These are phyloP conservation scores for Aldrovandia affinis DNA, from an alignment of 2,797 vertebrate species.

Conservation along the genomic window DNA sequence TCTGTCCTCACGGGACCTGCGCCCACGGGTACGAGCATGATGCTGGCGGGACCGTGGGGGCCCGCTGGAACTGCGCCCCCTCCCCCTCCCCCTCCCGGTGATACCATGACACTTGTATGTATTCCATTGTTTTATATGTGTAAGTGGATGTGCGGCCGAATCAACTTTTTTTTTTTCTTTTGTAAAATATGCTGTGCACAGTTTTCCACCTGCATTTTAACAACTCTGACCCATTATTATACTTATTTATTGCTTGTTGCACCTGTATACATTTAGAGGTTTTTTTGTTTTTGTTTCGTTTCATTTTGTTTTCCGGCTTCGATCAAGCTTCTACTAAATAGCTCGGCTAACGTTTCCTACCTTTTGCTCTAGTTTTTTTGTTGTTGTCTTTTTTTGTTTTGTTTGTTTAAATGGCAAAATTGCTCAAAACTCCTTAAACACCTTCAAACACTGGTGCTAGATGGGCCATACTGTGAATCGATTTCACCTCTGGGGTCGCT, in stretches of 20 bases:
- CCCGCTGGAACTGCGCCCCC: slow-evolving; percentile 22
- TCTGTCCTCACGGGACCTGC: slow-evolving; percentile 10
- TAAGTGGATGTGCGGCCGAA: slow-evolving; percentile 97
- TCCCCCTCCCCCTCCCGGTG: no score
- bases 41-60: neutral
- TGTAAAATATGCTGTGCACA: slow-evolving; percentile 91
- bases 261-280: slow-evolving; percentile 87
- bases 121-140: slow-evolving; percentile 91
- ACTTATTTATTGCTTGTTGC: slow-evolving; percentile 98
- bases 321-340: slow-evolving; percentile 78
- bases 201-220: slow-evolving; percentile 85
- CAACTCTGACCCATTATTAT: slow-evolving; percentile 79
- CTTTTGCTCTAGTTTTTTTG: no score
- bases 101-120: slow-evolving; percentile 91
- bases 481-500: slow-evolving; percentile 79
- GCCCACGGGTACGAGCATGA: slow-evolving; percentile 4
- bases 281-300: slow-evolving; percentile 48
- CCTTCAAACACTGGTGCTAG: slow-evolving; percentile 95
- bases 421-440: slow-evolving; percentile 53
- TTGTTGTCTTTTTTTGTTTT: slow-evolving; percentile 55
- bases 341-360: slow-evolving; percentile 72
- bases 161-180: slow-evolving; percentile 75
- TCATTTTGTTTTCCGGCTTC: slow-evolving; percentile 59
- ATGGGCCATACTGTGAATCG: slow-evolving; percentile 85
- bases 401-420: slow-evolving; percentile 45